Evolutionary conservation across 92 coral and sea anemone genomes (phyloP).

Genomic region (Epizoanthus stellaris): DNA sequence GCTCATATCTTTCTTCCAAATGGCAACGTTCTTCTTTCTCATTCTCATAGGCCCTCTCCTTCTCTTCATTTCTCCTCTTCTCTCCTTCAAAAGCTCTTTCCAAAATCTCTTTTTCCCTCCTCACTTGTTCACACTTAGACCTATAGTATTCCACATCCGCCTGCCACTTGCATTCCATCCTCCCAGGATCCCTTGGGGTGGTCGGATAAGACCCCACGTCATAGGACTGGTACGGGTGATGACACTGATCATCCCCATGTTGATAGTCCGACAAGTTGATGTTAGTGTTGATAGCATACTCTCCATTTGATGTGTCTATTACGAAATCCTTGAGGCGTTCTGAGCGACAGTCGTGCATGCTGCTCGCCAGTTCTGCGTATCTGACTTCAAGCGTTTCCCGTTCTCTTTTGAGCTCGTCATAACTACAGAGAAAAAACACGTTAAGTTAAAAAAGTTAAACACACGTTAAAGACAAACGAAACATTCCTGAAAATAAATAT

Average conservation of each 20-base stretch:
- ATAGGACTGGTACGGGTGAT: slow-evolving; percentile 24
- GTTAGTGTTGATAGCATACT: slow-evolving; percentile 28
- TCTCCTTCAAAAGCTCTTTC: slow-evolving; percentile 76
- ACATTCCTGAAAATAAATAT: too few species aligned
- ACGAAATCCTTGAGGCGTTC: slow-evolving; percentile 34
- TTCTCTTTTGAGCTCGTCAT: slow-evolving; percentile 65
- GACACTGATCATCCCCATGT: slow-evolving; percentile 8
- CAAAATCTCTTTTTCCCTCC: slow-evolving; percentile 77
- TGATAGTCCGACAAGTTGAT: slow-evolving; percentile 26
- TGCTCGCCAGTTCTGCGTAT: slow-evolving; percentile 34
- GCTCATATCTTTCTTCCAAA: slow-evolving; percentile 72
- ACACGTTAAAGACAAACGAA: too few species aligned
- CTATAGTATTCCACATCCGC: slow-evolving; percentile 81
- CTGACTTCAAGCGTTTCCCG: slow-evolving; percentile 38
- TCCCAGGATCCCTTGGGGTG: slow-evolving; percentile 20
- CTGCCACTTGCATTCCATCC: slow-evolving; percentile 41
- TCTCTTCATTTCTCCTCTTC: slow-evolving; percentile 78
- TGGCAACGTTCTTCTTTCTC: slow-evolving; percentile 71
- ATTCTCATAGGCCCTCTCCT: slow-evolving; percentile 68
- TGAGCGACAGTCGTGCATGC: slow-evolving; percentile 37
- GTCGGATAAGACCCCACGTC: slow-evolving; percentile 27
- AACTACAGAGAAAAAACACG: slow-evolving; percentile 1
- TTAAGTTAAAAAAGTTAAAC: background rate
- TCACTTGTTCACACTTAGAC: slow-evolving; percentile 79
- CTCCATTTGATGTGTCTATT: slow-evolving; percentile 43